Evolutionary conservation across 2,113 vertebrate genomes (phyloP), one percentile per base, ranked within the genome.

Genomic region (Harpagus bidentatus): DNA sequence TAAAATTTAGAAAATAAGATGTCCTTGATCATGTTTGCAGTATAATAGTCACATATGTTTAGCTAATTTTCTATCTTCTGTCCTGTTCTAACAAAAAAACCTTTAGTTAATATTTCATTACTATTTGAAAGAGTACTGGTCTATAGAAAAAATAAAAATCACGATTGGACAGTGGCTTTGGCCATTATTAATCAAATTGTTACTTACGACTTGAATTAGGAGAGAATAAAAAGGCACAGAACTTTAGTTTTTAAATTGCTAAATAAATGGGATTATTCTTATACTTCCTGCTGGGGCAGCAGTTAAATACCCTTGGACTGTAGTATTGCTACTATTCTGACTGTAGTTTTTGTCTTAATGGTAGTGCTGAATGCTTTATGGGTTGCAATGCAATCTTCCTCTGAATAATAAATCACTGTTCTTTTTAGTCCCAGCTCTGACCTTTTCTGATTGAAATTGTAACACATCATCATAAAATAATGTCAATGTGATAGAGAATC

Each of bases 381-480:
- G 90, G 58, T 83, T 88, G 62, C 82, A 53, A 2, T 26, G 53
- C 48, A 65, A 73, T 71, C 79, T 81, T 18, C 36, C 85, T 59
- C 45, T 70, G 92, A 83, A 82, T 69, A 93, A 93, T 40, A 83
- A 79, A 93, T 92, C 71, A 5, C n/a, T 28, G 62, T 15, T 88
- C 74, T 29, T 52, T 7, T 74, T 52, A 63, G 66, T 15, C 79
- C 90, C 88, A 92, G 79, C 85, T 47, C 76, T 93, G 95, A 95
- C 93, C 93, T 96, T 95, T 91, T 29, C 85, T 81, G 85, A 21
- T 88, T 83, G 90, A 55, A 93, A 83, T 62, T 73, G 79, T 74
- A 88, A 26, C 90, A 38, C 88, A 63, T 73, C 90, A 34, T 38
- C 62, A 13, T 42, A 50, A 90, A 93, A 80, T 25, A 76, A 62